Evolutionary conservation across 2,113 vertebrate genomes (phyloP).

Genomic region (Spea bombifrons): DNA sequence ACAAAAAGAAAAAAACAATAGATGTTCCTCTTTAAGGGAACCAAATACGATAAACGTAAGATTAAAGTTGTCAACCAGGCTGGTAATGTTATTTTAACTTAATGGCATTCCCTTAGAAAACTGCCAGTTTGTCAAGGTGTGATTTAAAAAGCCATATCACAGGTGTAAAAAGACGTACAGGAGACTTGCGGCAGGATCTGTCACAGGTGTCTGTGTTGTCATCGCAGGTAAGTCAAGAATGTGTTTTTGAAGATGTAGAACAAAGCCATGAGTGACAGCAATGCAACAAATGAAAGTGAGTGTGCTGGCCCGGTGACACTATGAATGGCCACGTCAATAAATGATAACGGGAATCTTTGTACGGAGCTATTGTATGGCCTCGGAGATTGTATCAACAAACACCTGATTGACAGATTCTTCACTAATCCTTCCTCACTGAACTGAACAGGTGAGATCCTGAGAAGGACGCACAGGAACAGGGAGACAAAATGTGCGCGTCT

Average conservation of each 20-base stretch:
- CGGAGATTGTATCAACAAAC: constrained; percentile 23
- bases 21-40: too few species aligned
- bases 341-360: neutral
- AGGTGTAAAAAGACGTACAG: neutral
- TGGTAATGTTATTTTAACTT: too few species aligned
- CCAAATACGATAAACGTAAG: too few species aligned
- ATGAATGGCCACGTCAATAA: neutral
- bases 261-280: constrained; percentile 20
- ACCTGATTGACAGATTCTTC: neutral
- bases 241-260: neutral
- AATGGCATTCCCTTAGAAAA: too few species aligned
- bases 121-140: too few species aligned
- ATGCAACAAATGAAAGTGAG: neutral
- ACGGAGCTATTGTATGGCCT: neutral
- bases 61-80: too few species aligned
- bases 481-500: too few species aligned
- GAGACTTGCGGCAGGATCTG: neutral
- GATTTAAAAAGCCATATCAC: neutral
- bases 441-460: neutral
- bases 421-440: constrained; percentile 11
- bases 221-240: neutral
- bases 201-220: neutral
- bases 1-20: too few species aligned
- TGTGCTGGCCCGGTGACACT: neutral
- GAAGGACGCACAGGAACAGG: neutral